Evolutionary conservation across 1,140 invertebrate genomes (phyloP), one percentile per base, ranked within the genome.

Genomic region (Drosophila orosa): DNA sequence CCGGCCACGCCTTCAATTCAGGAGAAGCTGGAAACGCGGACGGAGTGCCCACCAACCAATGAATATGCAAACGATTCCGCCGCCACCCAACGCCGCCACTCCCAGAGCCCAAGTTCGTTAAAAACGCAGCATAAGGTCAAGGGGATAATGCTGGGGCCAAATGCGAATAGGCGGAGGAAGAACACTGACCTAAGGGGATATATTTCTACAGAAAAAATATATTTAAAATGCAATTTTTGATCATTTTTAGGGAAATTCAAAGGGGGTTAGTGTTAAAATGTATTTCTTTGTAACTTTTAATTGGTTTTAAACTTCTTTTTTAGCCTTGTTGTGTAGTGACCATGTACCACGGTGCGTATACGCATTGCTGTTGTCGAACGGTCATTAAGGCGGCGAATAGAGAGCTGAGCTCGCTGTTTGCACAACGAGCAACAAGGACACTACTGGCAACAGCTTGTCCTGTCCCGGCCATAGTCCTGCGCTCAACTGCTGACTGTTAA

Each of bases 51-150:
- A 79, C 69, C 86, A 76, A 83, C 83, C 82, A 68, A 87, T 87
- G 83, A 87, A 87, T 87, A 87, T 87, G 83, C 83, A 87, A 87
- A 82, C 59, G 71, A 71, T 69, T 69, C 40, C 44, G 25, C 40
- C 44, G 25, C 58, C 17, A 44, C 48, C 54, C 66, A 63, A 37
- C 22, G 29, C 45, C 44, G 33, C 55, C 55, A 58, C 67, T 52
- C 24, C 56, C 24, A 19, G 40, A 10, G 9, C n/a, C 52, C 61
- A 69, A 82, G 83, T 85, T 80, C 78, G 81, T 80, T 85, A 84
- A 74, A 82, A 67, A 60, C 74, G 77, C 63, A 60, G 60, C 68
- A 60, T 47, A 80, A 84, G 78, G 81, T 85, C 82, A 86, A 85
- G 69, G 65, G 50, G 59, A 40, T 72, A 45, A 60, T 42, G 47